Evolutionary conservation across 2,113 vertebrate genomes (phyloP).

Genomic region (Tenrec ecaudatus): DNA sequence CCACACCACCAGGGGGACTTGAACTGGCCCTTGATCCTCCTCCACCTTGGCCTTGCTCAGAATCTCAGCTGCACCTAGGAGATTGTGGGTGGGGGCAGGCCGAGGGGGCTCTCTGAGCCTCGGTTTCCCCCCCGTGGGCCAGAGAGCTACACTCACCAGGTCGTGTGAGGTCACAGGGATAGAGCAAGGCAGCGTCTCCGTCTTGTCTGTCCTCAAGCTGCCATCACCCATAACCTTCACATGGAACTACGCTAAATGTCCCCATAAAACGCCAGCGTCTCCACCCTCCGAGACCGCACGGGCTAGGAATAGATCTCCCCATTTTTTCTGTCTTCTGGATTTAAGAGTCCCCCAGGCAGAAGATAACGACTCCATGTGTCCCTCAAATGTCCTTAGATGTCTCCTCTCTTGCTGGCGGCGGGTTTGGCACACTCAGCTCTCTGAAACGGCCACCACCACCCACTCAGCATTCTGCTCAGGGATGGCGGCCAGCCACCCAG

Average conservation of each 20-base stretch:
- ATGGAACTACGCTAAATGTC: not conserved
- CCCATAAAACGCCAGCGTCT: no score
- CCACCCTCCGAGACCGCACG: not conserved
- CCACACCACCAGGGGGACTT: no score
- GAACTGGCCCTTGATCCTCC: not conserved
- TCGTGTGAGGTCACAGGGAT: not conserved
- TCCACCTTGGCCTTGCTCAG: fast-evolving
- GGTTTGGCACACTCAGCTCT: not conserved
- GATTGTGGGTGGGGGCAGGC: not conserved
- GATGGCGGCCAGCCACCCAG: no score
- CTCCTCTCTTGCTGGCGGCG: not conserved
- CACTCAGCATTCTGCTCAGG: not conserved
- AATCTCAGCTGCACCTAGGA: not conserved
- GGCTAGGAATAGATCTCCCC: not conserved
- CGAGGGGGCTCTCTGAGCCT: not conserved
- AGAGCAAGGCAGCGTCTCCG: fast-evolving
- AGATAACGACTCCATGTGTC: not conserved
- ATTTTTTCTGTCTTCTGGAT: not conserved
- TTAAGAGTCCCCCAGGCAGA: not conserved
- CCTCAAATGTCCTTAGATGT: not conserved
- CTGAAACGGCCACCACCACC: fast-evolving
- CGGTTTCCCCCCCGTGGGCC: not conserved
- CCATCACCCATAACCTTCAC: not conserved
- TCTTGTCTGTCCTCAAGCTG: fast-evolving
- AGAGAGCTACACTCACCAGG: no score